Base-by-base conservation (phyloP, 2,888 invertebrate species). In the Ectemnius cavifrons region DNA sequence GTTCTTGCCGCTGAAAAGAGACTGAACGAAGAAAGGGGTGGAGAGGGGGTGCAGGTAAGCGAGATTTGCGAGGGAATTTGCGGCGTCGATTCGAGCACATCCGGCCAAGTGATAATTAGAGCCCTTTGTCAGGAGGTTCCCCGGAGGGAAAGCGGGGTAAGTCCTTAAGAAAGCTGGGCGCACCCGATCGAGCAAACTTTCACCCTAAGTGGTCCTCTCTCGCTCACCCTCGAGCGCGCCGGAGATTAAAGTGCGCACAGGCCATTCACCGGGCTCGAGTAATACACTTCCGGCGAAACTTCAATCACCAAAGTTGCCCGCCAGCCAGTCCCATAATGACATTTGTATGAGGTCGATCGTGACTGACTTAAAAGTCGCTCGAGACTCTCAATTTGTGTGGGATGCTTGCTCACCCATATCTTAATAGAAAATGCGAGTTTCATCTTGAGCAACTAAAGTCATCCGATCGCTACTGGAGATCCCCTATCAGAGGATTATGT, bases 91-190 rank as follows among this genome's bases (percentile, higher is more conserved):
- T 64, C 37, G 63, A 65, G 72, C 67, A 66, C 71, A 66, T 75
- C 66, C 73, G 73, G 67, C 75, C 73, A 71, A 78, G 75, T 74
- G 83, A 83, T 83, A 83, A 83, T 83, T 83, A 83, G 74, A 68
- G 72, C 70, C 74, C 73, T 82, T 82, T 71, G 83, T 82, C 82
- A 78, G 67, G 59, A 63, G 56, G 59, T 52, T 52, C 61, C 60
- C 62, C 2, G 23, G 28, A 58, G 68, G 65, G 52, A 66, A 56
- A 61, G 64, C 56, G 60, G 63, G 63, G 66, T 47, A 37, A 71
- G 58, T 63, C 52, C 65, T 59, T 74, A 76, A 73, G 80, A 82
- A 75, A 75, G 67, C 63, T 57, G 47, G 59, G 37, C 8, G 37
- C 37, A 37, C 6, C 52, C 66, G 71, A 80, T 82, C 78, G 76